Conservation (phyloP, 2,888 invertebrate species). For the Bugulina stolonifera region DNA sequence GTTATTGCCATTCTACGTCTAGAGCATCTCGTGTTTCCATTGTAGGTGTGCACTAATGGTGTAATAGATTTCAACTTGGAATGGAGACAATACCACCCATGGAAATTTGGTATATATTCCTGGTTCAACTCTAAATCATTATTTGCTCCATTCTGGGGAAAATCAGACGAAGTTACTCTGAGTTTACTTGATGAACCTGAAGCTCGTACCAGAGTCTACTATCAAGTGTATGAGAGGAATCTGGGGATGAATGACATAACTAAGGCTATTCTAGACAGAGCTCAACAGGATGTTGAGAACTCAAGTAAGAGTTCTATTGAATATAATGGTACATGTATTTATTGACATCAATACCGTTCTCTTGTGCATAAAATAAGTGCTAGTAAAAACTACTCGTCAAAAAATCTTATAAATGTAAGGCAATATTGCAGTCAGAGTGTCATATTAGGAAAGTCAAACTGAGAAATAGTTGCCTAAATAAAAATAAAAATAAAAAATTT, state of each 20-base stretch:
- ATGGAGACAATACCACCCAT: slow-evolving; percentile 1
- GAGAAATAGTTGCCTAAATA: no score
- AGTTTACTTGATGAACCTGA: not conserved
- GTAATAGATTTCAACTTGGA: not conserved
- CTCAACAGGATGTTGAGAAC: not conserved
- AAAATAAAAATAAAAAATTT: no score
- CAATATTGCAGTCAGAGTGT: no score
- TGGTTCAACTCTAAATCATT: not conserved
- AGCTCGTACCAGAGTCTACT: not conserved
- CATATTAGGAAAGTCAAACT: no score
- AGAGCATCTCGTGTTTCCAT: no score
- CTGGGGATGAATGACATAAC: not conserved
- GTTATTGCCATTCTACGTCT: no score
- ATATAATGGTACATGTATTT: no score
- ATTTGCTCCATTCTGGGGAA: not conserved
- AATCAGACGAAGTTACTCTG: not conserved
- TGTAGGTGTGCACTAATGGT: not conserved
- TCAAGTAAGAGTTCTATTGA: not conserved
- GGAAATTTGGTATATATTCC: not conserved
- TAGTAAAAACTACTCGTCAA: no score
- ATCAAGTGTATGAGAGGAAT: slow-evolving; percentile 4
- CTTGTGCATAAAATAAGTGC: no score
- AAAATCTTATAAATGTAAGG: no score
- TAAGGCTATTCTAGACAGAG: not conserved
- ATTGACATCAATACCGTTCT: no score